Percentiles rank a stretch among this genome's conserved stretches.
Conservation (phyloP, 2,113 vertebrate genomes). For the Microcebus murinus region DNA sequence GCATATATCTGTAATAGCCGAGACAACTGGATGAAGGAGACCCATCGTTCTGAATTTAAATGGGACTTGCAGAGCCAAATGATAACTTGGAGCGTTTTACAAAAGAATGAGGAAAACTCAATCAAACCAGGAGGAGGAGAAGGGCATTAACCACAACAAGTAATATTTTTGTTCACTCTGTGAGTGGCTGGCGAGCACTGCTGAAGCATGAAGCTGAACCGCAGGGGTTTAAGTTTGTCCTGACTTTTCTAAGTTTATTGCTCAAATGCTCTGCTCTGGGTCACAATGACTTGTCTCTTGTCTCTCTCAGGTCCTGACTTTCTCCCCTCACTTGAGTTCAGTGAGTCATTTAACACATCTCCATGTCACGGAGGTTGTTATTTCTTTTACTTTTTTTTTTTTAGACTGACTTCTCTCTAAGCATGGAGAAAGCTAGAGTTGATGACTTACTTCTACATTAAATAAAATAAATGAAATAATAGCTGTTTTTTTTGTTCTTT, state of each 20-base stretch:
- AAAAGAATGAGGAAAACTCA: slow-evolving; percentile 5
- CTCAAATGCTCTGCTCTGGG: slow-evolving; percentile 34
- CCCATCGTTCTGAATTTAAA: slow-evolving; percentile 39
- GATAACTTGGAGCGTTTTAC: slow-evolving; percentile 45
- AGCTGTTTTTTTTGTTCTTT: neutral
- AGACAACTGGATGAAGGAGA: slow-evolving; percentile 26
- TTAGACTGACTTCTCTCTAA: neutral
- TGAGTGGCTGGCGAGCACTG: neutral
- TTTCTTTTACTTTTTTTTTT: neutral
- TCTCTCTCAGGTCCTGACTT: slow-evolving; percentile 39
- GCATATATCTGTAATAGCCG: slow-evolving; percentile 36
- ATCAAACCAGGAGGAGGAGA: slow-evolving; percentile 43
- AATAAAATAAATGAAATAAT: neutral
- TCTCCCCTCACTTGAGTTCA: slow-evolving; percentile 34
- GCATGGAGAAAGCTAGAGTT: neutral
- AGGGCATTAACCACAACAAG: slow-evolving; percentile 7
- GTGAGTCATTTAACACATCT: slow-evolving; percentile 40
- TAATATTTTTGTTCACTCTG: slow-evolving; percentile 5
- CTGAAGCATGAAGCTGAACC: slow-evolving; percentile 41
- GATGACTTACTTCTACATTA: neutral
- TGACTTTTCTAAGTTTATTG: slow-evolving; percentile 57
- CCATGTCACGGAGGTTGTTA: neutral
- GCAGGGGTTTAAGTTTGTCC: neutral
- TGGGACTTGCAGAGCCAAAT: slow-evolving; percentile 31
- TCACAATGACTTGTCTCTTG: slow-evolving; percentile 35